Conservation (phyloP, 2,113 vertebrate species). For the Festucalex cinctus region DNA sequence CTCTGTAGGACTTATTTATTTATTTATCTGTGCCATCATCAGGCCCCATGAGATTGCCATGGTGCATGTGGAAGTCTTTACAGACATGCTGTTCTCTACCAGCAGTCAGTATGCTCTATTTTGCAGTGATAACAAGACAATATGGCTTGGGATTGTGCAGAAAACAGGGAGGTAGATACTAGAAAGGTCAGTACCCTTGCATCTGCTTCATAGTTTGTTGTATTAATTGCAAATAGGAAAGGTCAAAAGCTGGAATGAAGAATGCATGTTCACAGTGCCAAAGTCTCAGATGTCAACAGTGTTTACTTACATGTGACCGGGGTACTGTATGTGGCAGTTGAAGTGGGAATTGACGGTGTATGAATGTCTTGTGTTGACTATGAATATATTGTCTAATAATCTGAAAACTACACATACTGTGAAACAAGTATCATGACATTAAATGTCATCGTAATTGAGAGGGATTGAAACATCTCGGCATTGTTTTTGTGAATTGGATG, state of each 20-base stretch:
- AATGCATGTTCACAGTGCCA: background rate
- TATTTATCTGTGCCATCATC: constrained; percentile 6
- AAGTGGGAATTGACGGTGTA: too few relatives aligned
- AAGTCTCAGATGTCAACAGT: background rate
- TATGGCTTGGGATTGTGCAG: background rate
- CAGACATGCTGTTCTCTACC: constrained; percentile 2
- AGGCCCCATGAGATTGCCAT: background rate
- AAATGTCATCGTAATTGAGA: background rate
- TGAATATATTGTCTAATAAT: background rate
- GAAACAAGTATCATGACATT: background rate
- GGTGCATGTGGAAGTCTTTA: background rate
- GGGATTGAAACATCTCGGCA: constrained; percentile 19
- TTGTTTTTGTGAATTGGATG: background rate
- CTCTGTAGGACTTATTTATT: constrained; percentile 1
- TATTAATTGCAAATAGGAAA: background rate
- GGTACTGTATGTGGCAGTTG: background rate
- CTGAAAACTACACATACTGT: background rate
- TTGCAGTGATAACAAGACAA: background rate
- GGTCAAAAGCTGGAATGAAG: background rate
- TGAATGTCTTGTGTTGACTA: background rate
- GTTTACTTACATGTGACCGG: background rate
- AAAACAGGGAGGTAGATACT: background rate
- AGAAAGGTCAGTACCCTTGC: background rate
- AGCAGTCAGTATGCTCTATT: constrained; percentile 4
- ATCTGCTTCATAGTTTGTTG: background rate